A percentile compares a stretch with the other conserved stretches of the same genome.
phyloP scores from a whole-genome alignment of 64 coral and sea anemone genomes.

The Astreopora myriophthalma region DNA sequence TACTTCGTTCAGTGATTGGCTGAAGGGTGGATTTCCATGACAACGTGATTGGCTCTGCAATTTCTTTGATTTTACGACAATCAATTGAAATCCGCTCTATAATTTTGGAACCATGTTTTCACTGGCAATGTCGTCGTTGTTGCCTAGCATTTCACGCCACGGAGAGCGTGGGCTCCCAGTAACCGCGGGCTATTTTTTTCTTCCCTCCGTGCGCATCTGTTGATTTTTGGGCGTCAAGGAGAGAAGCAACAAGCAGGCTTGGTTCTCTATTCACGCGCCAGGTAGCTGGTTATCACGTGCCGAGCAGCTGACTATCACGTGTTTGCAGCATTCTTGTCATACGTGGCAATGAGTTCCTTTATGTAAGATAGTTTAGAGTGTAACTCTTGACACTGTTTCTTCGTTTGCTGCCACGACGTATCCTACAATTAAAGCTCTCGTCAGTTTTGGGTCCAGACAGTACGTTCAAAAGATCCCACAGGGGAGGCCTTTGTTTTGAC shows the following conservation, averaged over 20 bases:
- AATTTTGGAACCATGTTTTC: no score
- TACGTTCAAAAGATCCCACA: no score
- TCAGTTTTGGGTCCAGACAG: neutral
- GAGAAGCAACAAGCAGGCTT: neutral
- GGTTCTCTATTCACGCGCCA: neutral
- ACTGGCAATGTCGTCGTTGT: no score
- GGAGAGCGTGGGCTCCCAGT: no score
- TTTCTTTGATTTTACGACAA: no score
- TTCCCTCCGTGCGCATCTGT: neutral
- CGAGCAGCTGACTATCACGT: neutral
- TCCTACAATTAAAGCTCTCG: constrained; percentile 13
- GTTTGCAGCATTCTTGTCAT: constrained; percentile 39
- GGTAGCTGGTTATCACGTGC: neutral
- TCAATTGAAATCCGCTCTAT: no score
- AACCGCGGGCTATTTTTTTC: no score
- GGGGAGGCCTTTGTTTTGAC: no score
- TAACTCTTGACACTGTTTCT: constrained; percentile 21
- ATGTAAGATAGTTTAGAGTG: constrained; percentile 70
- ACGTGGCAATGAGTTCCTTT: constrained; percentile 56
- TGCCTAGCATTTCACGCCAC: no score
- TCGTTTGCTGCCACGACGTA: constrained; percentile 25
- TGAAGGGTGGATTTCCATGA: no score
- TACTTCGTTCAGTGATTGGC: no score
- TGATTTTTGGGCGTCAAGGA: neutral
- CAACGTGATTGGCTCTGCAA: no score